Evolutionary conservation across 1,140 invertebrate genomes (phyloP).

Genomic region (Rhyzopertha dominica): DNA sequence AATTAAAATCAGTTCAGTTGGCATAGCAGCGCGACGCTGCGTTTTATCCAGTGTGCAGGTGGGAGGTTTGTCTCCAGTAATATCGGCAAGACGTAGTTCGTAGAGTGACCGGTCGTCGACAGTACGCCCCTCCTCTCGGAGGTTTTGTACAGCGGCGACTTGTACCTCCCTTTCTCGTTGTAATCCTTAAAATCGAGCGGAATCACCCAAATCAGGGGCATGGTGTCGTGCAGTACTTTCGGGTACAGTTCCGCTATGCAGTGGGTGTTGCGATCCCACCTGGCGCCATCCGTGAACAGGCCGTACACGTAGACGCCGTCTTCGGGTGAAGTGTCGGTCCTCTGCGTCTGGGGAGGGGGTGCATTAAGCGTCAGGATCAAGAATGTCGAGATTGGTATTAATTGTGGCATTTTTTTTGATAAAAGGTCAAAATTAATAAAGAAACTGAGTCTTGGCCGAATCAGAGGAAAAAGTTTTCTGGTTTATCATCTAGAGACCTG

Average conservation of each 20-base stretch:
- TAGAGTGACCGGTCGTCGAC: constrained; percentile 87
- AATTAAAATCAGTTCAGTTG: constrained; percentile 49
- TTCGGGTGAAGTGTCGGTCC: constrained; percentile 48
- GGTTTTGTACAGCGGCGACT: constrained; percentile 84
- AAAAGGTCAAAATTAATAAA: no score
- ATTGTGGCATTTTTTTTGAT: no score
- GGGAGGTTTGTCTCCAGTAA: constrained; percentile 64
- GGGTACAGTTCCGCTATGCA: constrained; percentile 70
- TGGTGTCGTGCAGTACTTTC: constrained; percentile 73
- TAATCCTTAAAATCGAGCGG: constrained; percentile 36
- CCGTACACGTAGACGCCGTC: constrained; percentile 82
- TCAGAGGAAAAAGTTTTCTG: no score
- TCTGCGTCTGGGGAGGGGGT: no score
- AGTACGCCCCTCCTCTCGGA: constrained; percentile 74
- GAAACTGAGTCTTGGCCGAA: no score
- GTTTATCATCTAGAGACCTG: no score
- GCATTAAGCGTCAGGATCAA: no score
- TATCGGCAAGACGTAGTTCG: constrained; percentile 82
- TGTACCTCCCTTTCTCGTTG: constrained; percentile 54
- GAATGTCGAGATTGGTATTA: no score
- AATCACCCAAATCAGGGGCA: constrained; percentile 70
- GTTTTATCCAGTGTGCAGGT: constrained; percentile 78
- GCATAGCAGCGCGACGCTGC: constrained; percentile 79
- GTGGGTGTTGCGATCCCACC: constrained; percentile 64
- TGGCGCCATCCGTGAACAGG: constrained; percentile 77